phyloP scores from a whole-genome alignment of 2,888 invertebrate genomes.

The Helicoverpa assulta region DNA sequence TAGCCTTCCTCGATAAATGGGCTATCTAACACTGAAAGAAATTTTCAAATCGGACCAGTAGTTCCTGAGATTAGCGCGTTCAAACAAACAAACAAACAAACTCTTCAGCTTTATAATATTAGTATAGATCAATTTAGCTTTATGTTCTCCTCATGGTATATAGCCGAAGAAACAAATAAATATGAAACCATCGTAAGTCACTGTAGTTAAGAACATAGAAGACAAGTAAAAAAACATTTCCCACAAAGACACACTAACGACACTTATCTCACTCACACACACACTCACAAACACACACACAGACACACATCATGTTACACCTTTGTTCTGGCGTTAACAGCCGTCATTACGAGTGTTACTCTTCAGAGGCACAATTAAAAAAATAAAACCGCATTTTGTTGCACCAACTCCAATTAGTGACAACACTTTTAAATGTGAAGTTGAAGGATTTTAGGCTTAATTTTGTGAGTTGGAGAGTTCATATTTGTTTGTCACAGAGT shows the following conservation, averaged over 20 bases:
- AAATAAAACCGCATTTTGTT: conserved; percentile 59
- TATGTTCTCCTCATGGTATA: no score
- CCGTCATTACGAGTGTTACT: conserved; percentile 48
- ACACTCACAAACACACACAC: background rate
- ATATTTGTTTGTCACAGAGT: background rate
- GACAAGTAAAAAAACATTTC: conserved; percentile 24
- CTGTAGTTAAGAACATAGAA: conserved; percentile 11
- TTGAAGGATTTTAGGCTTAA: conserved; percentile 2
- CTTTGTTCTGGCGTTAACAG: conserved; percentile 30
- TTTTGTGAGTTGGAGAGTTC: background rate
- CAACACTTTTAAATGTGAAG: conserved; percentile 8
- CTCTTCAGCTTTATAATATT: no score
- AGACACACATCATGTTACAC: conserved; percentile 17
- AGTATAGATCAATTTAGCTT: no score
- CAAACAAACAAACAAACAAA: no score
- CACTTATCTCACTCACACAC: conserved; percentile 21
- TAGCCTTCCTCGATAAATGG: no score
- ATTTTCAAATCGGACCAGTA: no score
- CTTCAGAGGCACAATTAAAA: conserved; percentile 53
- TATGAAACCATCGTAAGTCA: conserved; percentile 10
- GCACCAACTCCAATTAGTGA: conserved; percentile 57
- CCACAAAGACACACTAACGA: conserved; percentile 51
- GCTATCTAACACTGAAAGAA: no score
- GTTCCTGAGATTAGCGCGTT: no score
- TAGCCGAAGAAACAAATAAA: no score